A percentile compares a stretch with the other conserved stretches of the same genome.
phyloP scores from a whole-genome alignment of 2,113 vertebrate genomes.

The Aegotheles bennettii region DNA sequence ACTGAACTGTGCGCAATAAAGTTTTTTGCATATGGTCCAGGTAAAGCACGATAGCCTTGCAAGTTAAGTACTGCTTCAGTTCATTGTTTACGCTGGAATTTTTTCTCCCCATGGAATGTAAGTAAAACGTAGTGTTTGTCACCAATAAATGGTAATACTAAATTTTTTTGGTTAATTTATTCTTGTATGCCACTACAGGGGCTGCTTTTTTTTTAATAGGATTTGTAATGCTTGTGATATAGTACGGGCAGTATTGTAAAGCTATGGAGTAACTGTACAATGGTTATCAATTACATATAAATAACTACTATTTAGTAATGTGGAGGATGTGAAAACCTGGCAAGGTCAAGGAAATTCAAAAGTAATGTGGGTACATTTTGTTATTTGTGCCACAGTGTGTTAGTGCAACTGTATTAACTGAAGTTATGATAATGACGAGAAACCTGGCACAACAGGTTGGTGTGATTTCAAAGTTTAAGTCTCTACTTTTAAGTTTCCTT shows the following conservation, averaged over 20 bases:
- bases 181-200: constrained; percentile 56
- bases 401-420: constrained; percentile 40
- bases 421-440: background rate
- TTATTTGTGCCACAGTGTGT: constrained; percentile 53
- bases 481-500: constrained; percentile 45
- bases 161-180: constrained; percentile 75
- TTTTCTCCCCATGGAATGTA: constrained; percentile 90
- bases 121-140: constrained; percentile 84
- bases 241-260: constrained; percentile 57
- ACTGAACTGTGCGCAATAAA: constrained; percentile 44
- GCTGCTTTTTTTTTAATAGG: constrained; percentile 31
- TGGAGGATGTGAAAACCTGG: constrained; percentile 30
- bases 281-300: constrained; percentile 45
- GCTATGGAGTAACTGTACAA: constrained; percentile 58
- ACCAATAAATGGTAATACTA: constrained; percentile 82
- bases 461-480: background rate
- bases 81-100: constrained; percentile 82
- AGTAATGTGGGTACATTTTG: background rate
- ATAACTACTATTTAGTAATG: constrained; percentile 39
- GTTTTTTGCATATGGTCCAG: constrained; percentile 74
- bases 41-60: constrained; percentile 73
- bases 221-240: constrained; percentile 58
- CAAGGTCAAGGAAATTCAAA: constrained; percentile 36
- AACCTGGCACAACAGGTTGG: background rate
- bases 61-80: constrained; percentile 75